A percentile compares a stretch with the other conserved stretches of the same genome.
Evolutionary conservation across 2,888 invertebrate genomes (phyloP).

Genomic region (Lepeophtheirus nordmannii): DNA sequence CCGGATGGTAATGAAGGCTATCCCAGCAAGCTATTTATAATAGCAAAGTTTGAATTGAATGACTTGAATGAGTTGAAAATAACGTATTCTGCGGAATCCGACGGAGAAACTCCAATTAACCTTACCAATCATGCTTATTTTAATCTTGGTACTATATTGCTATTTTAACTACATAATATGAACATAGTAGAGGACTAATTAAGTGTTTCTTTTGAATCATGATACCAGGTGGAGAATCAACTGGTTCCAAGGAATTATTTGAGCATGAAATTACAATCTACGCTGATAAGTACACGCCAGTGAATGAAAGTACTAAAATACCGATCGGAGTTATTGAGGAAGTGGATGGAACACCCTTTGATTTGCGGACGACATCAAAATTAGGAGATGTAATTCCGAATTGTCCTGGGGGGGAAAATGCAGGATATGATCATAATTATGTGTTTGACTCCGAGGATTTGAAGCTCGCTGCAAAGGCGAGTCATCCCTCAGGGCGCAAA

Average conservation of each 20-base stretch:
- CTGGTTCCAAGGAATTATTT: neutral
- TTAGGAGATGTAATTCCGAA: neutral
- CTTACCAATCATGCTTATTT: constrained; percentile 17
- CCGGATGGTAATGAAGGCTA: constrained; percentile 4
- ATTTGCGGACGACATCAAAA: constrained; percentile 39
- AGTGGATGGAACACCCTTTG: constrained; percentile 55
- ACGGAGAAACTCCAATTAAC: constrained; percentile 10
- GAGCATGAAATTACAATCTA: constrained; percentile 55
- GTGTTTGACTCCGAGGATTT: too few relatives aligned
- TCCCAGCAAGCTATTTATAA: neutral
- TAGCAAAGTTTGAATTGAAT: too few relatives aligned
- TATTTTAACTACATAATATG: neutral
- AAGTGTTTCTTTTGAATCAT: neutral
- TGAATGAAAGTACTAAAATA: constrained; percentile 48
- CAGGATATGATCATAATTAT: constrained; percentile 16
- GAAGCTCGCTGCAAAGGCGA: neutral
- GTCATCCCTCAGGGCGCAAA: neutral
- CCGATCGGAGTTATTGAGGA: constrained; percentile 55
- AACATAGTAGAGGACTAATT: neutral
- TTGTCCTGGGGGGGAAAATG: neutral
- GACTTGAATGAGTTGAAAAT: too few relatives aligned
- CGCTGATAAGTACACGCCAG: constrained; percentile 57
- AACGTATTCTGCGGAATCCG: too few relatives aligned
- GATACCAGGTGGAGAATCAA: neutral
- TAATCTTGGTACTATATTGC: constrained; percentile 8